A percentile compares a stretch with the other conserved stretches of the same genome.
phyloP scores from a whole-genome alignment of 2,888 invertebrate species.

The Drosophila putrida region DNA sequence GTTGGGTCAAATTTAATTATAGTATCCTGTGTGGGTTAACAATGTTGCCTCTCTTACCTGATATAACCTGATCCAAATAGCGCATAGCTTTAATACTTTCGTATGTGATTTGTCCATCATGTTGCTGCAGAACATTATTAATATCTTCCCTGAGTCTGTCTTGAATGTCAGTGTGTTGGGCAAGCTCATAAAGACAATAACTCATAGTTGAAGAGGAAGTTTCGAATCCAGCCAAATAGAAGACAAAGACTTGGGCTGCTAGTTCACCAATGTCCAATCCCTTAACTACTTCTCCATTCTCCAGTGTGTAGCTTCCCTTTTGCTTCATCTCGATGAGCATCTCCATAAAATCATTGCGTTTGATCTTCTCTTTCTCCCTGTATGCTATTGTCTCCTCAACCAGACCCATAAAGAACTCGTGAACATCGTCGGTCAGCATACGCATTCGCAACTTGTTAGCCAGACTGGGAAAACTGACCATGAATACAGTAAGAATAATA shows the following conservation, averaged over 20 bases:
- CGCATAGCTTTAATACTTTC: conserved; percentile 83
- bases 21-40: neutral
- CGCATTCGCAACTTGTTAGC: conserved; percentile 69
- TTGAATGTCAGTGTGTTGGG: conserved; percentile 86
- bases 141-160: conserved; percentile 85
- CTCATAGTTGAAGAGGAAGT: conserved; percentile 86
- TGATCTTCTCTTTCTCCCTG: conserved; percentile 81
- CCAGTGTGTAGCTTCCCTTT: conserved; percentile 60
- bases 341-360: conserved; percentile 86
- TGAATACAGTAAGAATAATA: conserved; percentile 42
- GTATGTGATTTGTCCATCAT: conserved; percentile 84
- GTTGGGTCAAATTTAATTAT: neutral
- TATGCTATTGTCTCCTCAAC: conserved; percentile 84
- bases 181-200: conserved; percentile 86
- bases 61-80: conserved; percentile 86
- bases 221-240: conserved; percentile 87
- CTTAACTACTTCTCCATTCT: conserved; percentile 68
- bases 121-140: conserved; percentile 78
- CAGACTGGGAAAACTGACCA: conserved; percentile 61
- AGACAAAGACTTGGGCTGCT: conserved; percentile 86
- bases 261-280: conserved; percentile 84
- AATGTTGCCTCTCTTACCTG: conserved; percentile 77
- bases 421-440: conserved; percentile 64
- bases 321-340: conserved; percentile 85
- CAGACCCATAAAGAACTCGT: conserved; percentile 79